These are phyloP conservation scores for Cairina moschata DNA, from an alignment of 2,113 vertebrate genomes.

Conservation along the genomic window DNA sequence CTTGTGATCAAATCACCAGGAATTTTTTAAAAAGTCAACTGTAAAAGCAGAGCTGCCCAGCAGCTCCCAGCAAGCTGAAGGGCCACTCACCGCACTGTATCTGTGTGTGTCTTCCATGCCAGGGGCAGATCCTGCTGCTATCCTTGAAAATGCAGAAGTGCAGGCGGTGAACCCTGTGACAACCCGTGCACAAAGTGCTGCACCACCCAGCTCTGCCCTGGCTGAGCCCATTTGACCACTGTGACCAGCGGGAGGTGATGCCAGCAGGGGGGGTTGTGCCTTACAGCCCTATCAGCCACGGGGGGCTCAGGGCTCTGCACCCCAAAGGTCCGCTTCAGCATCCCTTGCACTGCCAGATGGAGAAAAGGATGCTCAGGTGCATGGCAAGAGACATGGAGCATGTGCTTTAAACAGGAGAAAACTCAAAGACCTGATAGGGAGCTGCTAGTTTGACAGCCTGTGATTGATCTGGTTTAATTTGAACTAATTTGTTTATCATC, in stretches of 20 bases:
- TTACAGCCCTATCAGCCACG: neutral
- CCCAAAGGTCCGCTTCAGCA: neutral
- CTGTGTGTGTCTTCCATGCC: neutral
- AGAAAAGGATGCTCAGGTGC: accelerated
- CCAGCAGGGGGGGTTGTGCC: neutral
- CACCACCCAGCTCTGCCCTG: neutral
- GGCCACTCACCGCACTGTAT: accelerated
- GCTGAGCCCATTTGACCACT: neutral
- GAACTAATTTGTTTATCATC: neutral
- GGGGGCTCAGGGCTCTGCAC: neutral
- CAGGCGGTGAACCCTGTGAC: accelerated
- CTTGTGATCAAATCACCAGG: accelerated
- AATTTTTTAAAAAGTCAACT: neutral
- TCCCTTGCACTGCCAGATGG: neutral
- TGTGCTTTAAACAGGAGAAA: neutral
- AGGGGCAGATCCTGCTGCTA: neutral
- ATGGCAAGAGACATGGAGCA: accelerated
- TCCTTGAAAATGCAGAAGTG: neutral
- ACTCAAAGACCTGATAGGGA: neutral
- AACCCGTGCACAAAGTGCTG: neutral
- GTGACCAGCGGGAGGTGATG: neutral
- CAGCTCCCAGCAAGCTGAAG: neutral
- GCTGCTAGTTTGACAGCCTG: neutral
- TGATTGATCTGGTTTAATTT: neutral
- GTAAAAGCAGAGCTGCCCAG: neutral